Conservation (phyloP, 2,888 invertebrate species). For the Thysanoteuthis rhombus region DNA sequence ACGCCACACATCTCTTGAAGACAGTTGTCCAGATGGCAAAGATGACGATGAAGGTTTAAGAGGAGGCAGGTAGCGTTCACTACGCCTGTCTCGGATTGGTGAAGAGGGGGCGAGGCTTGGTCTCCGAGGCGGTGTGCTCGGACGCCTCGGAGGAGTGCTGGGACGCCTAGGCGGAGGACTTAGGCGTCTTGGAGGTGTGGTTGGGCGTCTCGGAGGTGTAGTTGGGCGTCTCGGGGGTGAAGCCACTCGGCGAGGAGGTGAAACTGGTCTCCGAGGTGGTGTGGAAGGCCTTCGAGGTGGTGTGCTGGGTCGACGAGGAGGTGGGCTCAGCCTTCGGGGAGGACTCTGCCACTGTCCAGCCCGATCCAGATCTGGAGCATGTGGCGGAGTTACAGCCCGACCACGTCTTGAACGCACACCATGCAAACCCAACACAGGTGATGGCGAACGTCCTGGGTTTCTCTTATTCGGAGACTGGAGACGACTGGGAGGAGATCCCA, state of each 20-base stretch:
- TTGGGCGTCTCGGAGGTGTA: neutral
- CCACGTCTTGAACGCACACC: constrained; percentile 14
- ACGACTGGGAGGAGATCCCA: neutral
- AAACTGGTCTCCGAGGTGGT: neutral
- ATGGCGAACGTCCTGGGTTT: constrained; percentile 26
- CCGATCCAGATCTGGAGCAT: constrained; percentile 20
- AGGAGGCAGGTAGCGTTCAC: neutral
- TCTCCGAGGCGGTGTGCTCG: neutral
- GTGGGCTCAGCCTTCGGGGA: neutral
- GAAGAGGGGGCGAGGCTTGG: neutral
- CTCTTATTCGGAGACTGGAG: neutral
- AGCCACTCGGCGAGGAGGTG: neutral
- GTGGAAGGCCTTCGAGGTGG: neutral
- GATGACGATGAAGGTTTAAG: neutral
- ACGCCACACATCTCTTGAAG: neutral
- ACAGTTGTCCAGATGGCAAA: neutral
- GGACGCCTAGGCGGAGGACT: neutral
- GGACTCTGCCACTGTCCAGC: constrained; percentile 27
- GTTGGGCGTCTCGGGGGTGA: neutral
- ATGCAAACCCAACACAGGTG: neutral
- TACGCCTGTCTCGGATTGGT: constrained; percentile 1
- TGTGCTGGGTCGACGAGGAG: neutral
- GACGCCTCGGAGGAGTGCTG: neutral
- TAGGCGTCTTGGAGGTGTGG: neutral
- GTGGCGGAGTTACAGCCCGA: constrained; percentile 18